Evolutionary conservation across 1,140 invertebrate genomes (phyloP).

Genomic region (Arion vulgaris): DNA sequence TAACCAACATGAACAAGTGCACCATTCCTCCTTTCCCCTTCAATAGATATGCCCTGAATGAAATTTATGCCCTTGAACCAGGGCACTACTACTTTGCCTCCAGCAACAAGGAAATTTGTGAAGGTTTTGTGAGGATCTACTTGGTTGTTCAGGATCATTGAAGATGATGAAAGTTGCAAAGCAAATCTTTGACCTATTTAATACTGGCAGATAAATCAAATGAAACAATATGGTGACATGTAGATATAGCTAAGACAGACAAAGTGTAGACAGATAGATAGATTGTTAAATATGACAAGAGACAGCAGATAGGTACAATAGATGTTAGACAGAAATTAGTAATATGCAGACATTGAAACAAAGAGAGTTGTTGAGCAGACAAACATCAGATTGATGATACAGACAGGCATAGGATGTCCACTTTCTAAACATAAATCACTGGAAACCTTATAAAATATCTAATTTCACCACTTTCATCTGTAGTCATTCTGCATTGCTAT

Average conservation of each 20-base stretch:
- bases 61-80: constrained; percentile 6
- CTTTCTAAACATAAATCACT: no score
- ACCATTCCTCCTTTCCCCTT: constrained; percentile 5
- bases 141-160: background rate
- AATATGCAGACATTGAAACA: no score
- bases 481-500: no score
- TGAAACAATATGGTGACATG: no score
- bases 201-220: background rate
- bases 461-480: no score
- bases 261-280: background rate
- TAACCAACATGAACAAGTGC: constrained; percentile 20
- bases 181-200: no score
- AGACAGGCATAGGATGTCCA: no score
- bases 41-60: background rate
- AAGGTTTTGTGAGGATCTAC: background rate
- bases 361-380: no score
- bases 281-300: background rate
- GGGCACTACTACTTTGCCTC: constrained; percentile 29
- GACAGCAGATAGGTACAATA: background rate
- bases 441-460: no score
- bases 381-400: no score
- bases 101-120: constrained; percentile 15
- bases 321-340: background rate
- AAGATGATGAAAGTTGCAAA: background rate
- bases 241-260: background rate